These are phyloP conservation scores for Camponotus pennsylvanicus DNA, from an alignment of 1,140 invertebrate species.

Conservation along the genomic window DNA sequence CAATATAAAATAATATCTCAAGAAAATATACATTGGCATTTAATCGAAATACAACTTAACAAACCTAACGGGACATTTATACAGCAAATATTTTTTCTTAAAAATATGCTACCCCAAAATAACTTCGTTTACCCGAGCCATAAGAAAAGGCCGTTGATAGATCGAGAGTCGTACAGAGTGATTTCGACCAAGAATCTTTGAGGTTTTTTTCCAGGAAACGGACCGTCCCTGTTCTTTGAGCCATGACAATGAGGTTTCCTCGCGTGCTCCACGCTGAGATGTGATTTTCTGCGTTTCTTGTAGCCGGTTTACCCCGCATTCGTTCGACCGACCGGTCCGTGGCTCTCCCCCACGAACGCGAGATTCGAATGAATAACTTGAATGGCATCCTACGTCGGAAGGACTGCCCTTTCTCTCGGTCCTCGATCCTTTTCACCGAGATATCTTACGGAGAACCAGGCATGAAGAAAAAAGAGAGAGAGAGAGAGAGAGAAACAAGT, in stretches of 20 bases:
- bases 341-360: constrained; percentile 46
- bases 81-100: neutral
- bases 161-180: neutral
- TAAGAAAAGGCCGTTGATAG: neutral
- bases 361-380: constrained; percentile 70
- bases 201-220: constrained; percentile 32
- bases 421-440: constrained; percentile 66
- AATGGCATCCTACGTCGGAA: constrained; percentile 66
- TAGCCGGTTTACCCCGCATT: constrained; percentile 55
- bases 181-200: constrained; percentile 28
- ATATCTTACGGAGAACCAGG: constrained; percentile 31
- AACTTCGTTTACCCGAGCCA: neutral
- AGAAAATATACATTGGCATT: neutral
- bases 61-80: neutral
- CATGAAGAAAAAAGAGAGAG: constrained; percentile 7
- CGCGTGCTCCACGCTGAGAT: constrained; percentile 9
- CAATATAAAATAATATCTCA: neutral
- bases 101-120: neutral
- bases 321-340: constrained; percentile 50
- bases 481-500: constrained; percentile 19
- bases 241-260: constrained; percentile 47
- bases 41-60: neutral
- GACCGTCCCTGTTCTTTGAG: constrained; percentile 7
- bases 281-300: constrained; percentile 65
- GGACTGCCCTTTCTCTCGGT: constrained; percentile 64